Evolutionary conservation across 1,140 invertebrate species (phyloP).

Genomic region (Calephelis nemesis): DNA sequence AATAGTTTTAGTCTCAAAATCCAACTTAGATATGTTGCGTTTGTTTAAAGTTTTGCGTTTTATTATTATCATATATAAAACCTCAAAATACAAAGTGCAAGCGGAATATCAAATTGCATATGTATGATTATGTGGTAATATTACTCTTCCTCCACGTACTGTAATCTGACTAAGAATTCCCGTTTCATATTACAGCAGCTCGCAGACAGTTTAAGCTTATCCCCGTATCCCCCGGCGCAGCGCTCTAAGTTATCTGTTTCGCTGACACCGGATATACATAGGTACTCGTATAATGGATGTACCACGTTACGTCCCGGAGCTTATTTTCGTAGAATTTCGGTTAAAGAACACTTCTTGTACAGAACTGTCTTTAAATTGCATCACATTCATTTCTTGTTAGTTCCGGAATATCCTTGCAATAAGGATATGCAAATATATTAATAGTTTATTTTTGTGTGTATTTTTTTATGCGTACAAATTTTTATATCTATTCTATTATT

Average conservation of each 20-base stretch:
- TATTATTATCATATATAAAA: too few species aligned
- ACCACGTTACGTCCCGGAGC: not conserved
- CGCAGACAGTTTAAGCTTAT: slow-evolving; percentile 15
- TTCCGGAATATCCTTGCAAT: not conserved
- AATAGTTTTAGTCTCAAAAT: too few species aligned
- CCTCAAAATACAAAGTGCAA: too few species aligned
- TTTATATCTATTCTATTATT: too few species aligned
- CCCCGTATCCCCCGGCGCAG: not conserved
- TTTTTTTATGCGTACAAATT: too few species aligned
- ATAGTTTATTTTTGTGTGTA: too few species aligned
- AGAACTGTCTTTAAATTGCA: not conserved
- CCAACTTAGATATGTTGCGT: too few species aligned
- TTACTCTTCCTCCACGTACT: not conserved
- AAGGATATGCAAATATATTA: too few species aligned
- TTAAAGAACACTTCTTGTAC: too few species aligned
- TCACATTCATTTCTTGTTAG: not conserved
- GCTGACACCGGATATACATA: slow-evolving; percentile 12
- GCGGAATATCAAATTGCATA: not conserved
- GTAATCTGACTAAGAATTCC: slow-evolving; percentile 12
- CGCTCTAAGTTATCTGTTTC: slow-evolving; percentile 12
- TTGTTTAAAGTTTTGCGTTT: too few species aligned
- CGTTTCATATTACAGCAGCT: slow-evolving; percentile 8
- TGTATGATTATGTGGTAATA: not conserved
- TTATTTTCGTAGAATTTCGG: not conserved
- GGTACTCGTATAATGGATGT: slow-evolving; percentile 1